Percentiles rank a stretch among this genome's conserved stretches.
Conservation (phyloP, 1,140 invertebrate species). For the Manduca sexta region DNA sequence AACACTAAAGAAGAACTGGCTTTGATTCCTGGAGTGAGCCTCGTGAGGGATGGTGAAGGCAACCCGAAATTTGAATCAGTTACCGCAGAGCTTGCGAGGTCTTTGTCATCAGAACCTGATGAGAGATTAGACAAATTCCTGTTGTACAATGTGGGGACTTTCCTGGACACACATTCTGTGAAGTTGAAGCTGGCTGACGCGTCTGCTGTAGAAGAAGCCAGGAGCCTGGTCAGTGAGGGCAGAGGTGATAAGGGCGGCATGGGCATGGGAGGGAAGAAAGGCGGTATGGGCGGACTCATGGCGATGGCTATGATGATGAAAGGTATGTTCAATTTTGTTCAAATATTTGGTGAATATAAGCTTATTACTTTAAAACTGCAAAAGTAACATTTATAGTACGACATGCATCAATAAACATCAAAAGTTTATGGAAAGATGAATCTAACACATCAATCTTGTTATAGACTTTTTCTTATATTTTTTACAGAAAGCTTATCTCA, state of each 20-base stretch:
- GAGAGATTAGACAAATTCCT: constrained; percentile 81
- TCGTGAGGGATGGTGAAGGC: constrained; percentile 76
- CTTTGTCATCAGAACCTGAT: constrained; percentile 80
- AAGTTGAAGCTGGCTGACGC: constrained; percentile 80
- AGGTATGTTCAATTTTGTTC: constrained; percentile 46
- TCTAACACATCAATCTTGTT: too few relatives aligned
- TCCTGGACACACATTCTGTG: constrained; percentile 79
- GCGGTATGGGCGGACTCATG: constrained; percentile 70
- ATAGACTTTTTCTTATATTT: too few relatives aligned
- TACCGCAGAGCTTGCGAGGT: constrained; percentile 76
- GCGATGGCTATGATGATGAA: constrained; percentile 77
- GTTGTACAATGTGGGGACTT: constrained; percentile 77
- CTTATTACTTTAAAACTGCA: too few relatives aligned
- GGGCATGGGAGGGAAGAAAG: constrained; percentile 68
- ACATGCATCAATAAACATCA: too few relatives aligned
- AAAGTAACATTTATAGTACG: too few relatives aligned
- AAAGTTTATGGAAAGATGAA: too few relatives aligned
- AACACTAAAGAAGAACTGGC: constrained; percentile 75
- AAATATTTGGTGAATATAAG: too few relatives aligned
- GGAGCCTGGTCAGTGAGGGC: constrained; percentile 47
- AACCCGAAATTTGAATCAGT: constrained; percentile 75
- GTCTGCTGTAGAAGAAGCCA: constrained; percentile 68
- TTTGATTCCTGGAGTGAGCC: constrained; percentile 79
- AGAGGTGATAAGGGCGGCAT: constrained; percentile 38
- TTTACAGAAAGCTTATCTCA: too few relatives aligned